Conservation (phyloP, 64 coral and sea anemone genomes). For the Dendronephthya gigantea region DNA sequence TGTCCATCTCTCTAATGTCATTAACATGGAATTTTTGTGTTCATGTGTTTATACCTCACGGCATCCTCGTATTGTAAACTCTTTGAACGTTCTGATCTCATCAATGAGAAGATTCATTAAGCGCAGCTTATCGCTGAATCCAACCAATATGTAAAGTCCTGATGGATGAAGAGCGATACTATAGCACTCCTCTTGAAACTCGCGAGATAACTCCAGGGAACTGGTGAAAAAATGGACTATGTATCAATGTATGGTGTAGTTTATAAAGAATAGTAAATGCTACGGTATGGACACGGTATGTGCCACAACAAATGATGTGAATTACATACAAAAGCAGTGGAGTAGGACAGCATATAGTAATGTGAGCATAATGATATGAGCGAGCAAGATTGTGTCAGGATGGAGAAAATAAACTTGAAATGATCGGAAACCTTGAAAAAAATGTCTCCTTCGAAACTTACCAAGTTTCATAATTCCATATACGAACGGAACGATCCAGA, state of each 20-base stretch:
- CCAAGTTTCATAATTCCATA: conserved; percentile 99
- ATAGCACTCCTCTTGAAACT: conserved; percentile 98
- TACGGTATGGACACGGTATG: too few relatives aligned
- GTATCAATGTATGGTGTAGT: too few relatives aligned
- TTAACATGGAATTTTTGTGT: neutral
- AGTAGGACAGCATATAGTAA: too few relatives aligned
- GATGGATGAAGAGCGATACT: conserved; percentile 97
- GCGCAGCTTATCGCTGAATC: conserved; percentile 95
- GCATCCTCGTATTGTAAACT: conserved; percentile 93
- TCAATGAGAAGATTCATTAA: conserved; percentile 98
- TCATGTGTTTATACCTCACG: conserved; percentile 54
- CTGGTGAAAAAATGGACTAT: conserved; percentile 31
- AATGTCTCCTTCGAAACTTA: conserved; percentile 16
- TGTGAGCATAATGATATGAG: too few relatives aligned
- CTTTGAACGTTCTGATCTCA: conserved; percentile 96
- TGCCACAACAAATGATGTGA: too few relatives aligned
- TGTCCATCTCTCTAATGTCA: too few relatives aligned
- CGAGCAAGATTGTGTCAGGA: too few relatives aligned
- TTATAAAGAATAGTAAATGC: too few relatives aligned
- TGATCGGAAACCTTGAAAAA: too few relatives aligned
- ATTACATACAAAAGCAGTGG: too few relatives aligned
- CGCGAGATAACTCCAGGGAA: conserved; percentile 75
- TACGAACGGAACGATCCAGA: conserved; percentile 92
- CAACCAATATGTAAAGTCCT: conserved; percentile 89
- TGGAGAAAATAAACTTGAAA: too few relatives aligned